A percentile compares a stretch with the other conserved stretches of the same genome.
These are phyloP conservation scores for Phenganax marumi DNA, from an alignment of 92 coral and sea anemone species.

Conservation along the genomic window DNA sequence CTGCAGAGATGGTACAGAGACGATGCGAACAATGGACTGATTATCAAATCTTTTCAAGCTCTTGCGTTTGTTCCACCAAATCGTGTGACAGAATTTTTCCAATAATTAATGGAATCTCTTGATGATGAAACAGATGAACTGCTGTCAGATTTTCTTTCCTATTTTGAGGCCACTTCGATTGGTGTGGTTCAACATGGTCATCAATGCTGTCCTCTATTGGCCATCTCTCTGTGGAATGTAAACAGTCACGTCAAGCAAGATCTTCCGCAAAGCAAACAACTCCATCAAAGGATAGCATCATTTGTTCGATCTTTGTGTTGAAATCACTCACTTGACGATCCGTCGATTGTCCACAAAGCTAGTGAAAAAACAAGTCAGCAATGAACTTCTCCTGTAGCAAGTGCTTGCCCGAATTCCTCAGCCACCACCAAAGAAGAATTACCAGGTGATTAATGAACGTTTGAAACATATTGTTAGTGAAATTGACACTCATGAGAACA, in stretches of 20 bases:
- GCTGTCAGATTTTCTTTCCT: constrained; percentile 1
- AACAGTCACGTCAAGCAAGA: background rate
- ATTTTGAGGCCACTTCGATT: constrained; percentile 36
- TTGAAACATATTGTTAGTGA: constrained; percentile 10
- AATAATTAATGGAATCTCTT: background rate
- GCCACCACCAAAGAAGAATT: constrained; percentile 11
- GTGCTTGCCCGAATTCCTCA: constrained; percentile 9
- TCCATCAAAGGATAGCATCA: constrained; percentile 17
- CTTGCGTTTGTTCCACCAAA: background rate
- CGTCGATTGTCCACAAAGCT: constrained; percentile 4
- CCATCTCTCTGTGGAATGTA: constrained; percentile 20
- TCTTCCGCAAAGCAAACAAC: constrained; percentile 11
- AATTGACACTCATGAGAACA: constrained; percentile 1
- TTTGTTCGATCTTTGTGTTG: constrained; percentile 1
- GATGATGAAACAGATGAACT: background rate
- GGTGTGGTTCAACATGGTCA: constrained; percentile 23
- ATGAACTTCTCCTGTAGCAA: constrained; percentile 13
- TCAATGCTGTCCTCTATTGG: background rate
- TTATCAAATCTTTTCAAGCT: constrained; percentile 18
- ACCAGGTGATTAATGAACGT: background rate
- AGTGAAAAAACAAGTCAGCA: constrained; percentile 16
- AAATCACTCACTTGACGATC: constrained; percentile 6
- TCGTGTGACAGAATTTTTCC: background rate
- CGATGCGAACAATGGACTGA: background rate
- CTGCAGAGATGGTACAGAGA: constrained; percentile 16